A percentile compares a stretch with the other conserved stretches of the same genome.
These are phyloP conservation scores for Brachyptera putata DNA, from an alignment of 2,888 invertebrate genomes.

Conservation along the genomic window DNA sequence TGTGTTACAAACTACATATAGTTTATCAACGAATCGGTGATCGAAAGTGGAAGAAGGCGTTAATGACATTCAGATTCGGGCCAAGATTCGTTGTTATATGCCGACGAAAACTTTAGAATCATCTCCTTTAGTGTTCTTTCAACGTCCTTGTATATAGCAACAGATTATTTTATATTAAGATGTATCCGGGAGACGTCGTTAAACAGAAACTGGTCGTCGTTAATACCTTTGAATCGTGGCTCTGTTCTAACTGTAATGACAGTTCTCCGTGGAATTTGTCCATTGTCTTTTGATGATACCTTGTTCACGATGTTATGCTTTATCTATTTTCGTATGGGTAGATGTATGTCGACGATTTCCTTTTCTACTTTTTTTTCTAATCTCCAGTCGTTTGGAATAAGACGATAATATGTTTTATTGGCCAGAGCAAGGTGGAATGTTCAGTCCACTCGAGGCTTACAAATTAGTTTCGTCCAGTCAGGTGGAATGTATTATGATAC, in stretches of 20 bases:
- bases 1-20: neutral
- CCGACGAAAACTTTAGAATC: too few relatives aligned
- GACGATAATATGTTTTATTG: constrained; percentile 3
- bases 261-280: neutral
- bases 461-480: constrained; percentile 2
- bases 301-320: constrained; percentile 3
- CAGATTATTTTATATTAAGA: too few relatives aligned
- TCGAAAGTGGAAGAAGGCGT: neutral
- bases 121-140: too few relatives aligned
- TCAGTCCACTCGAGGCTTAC: neutral
- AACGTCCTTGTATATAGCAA: too few relatives aligned
- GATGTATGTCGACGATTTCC: neutral
- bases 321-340: neutral
- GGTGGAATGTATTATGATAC: too few relatives aligned
- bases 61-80: neutral
- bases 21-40: neutral
- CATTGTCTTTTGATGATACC: constrained; percentile 9
- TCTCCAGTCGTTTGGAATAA: neutral
- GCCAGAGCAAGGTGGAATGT: neutral
- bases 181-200: too few relatives aligned
- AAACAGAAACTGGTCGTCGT: too few relatives aligned
- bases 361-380: neutral
- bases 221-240: neutral
- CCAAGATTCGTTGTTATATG: too few relatives aligned
- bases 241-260: neutral